These are phyloP conservation scores for Itoplectis maculator DNA, from an alignment of 2,888 invertebrate genomes.

Conservation along the genomic window DNA sequence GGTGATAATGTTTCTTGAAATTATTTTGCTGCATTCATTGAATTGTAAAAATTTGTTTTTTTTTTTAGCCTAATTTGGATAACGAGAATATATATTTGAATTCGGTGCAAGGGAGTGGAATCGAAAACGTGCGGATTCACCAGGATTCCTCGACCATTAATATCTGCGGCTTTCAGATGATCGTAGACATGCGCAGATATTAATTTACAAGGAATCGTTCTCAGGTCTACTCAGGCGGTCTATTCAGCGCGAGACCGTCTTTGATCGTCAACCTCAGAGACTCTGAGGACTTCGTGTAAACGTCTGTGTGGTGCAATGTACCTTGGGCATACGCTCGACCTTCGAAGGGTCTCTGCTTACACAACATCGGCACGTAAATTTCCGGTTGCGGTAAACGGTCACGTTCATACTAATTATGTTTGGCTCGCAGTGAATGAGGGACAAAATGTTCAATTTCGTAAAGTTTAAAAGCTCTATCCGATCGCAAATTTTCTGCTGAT, in stretches of 20 bases:
- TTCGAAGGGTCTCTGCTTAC: not conserved
- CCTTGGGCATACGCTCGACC: not conserved
- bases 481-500: too few species aligned
- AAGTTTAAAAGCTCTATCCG: too few species aligned
- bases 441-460: not conserved
- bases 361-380: not conserved
- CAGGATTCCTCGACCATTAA: not conserved
- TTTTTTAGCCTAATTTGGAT: too few species aligned
- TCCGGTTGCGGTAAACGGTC: constrained; percentile 16
- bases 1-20: too few species aligned
- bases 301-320: not conserved
- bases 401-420: constrained; percentile 11
- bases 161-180: not conserved
- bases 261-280: not conserved
- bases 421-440: not conserved
- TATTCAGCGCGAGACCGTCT: not conserved
- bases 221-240: constrained; percentile 4
- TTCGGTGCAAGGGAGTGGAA: not conserved
- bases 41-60: too few species aligned
- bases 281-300: not conserved
- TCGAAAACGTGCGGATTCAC: not conserved
- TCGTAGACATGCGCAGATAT: not conserved
- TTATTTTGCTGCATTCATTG: too few species aligned
- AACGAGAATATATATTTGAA: too few species aligned
- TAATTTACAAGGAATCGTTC: too few species aligned